phyloP scores from a whole-genome alignment of 2,888 invertebrate species.

The Orthosia gothica region DNA sequence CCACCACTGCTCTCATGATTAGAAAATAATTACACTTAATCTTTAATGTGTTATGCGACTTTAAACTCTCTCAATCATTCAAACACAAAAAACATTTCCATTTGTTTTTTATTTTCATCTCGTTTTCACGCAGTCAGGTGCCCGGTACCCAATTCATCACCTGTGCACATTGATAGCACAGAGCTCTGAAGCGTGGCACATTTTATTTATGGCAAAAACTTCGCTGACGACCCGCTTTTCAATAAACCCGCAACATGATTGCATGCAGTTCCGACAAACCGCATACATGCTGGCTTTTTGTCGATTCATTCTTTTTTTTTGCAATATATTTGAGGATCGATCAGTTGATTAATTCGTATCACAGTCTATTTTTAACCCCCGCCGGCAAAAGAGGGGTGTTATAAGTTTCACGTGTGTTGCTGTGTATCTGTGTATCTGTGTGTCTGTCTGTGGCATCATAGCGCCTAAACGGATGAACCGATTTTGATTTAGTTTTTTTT shows the following conservation, averaged over 20 bases:
- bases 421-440: too few relatives aligned
- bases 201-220: constrained; percentile 33
- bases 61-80: not conserved
- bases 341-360: not conserved
- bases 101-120: not conserved
- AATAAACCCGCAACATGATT: constrained; percentile 35
- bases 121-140: not conserved
- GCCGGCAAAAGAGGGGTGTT: too few relatives aligned
- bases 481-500: too few relatives aligned
- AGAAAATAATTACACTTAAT: too few relatives aligned
- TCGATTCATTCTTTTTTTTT: not conserved
- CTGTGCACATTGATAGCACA: constrained; percentile 14
- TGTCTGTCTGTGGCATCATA: too few relatives aligned
- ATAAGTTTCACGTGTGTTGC: too few relatives aligned
- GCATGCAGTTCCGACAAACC: not conserved
- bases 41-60: not conserved
- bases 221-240: constrained; percentile 24
- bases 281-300: not conserved
- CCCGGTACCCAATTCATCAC: constrained; percentile 16
- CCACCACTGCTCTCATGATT: too few relatives aligned
- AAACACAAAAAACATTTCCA: too few relatives aligned
- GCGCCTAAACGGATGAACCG: too few relatives aligned
- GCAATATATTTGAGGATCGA: not conserved
- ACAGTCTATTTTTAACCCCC: not conserved
- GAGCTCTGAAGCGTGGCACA: not conserved